Conservation (phyloP, 2,888 invertebrate genomes). For the Limnephilus rhombicus region DNA sequence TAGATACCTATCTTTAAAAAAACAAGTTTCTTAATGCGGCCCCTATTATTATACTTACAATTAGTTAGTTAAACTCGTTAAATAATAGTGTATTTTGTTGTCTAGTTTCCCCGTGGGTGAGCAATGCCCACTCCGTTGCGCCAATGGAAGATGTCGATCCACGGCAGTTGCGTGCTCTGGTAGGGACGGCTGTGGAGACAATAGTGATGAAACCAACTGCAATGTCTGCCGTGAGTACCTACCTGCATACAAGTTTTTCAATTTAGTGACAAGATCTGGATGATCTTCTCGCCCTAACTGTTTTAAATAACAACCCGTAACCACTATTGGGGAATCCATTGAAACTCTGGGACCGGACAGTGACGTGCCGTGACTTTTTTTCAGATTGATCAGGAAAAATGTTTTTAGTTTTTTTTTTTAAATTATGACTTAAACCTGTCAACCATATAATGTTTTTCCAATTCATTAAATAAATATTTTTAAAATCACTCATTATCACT, state of each 20-base stretch:
- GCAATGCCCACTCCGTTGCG: slow-evolving; percentile 88
- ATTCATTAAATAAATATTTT: no score
- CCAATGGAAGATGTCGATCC: slow-evolving; percentile 91
- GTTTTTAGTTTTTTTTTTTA: not conserved
- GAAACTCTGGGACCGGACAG: not conserved
- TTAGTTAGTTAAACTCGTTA: not conserved
- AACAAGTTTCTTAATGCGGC: no score
- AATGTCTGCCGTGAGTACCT: slow-evolving; percentile 89
- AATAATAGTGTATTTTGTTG: not conserved
- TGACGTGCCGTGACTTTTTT: not conserved
- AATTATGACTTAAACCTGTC: no score
- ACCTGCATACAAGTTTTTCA: not conserved
- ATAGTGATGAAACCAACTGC: slow-evolving; percentile 91
- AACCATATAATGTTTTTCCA: no score
- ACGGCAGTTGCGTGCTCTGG: slow-evolving; percentile 94
- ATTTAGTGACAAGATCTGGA: not conserved
- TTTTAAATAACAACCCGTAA: not conserved
- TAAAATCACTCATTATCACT: no score
- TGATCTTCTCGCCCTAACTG: not conserved
- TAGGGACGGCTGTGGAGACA: slow-evolving; percentile 94
- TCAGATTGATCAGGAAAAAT: not conserved
- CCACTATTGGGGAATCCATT: not conserved
- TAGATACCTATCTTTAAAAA: no score
- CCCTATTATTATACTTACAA: not conserved
- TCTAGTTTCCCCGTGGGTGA: slow-evolving; percentile 58